Evolutionary conservation across 2,113 vertebrate genomes (phyloP), one percentile per base, ranked within the genome.

Genomic region (Typhlomys cinereus): DNA sequence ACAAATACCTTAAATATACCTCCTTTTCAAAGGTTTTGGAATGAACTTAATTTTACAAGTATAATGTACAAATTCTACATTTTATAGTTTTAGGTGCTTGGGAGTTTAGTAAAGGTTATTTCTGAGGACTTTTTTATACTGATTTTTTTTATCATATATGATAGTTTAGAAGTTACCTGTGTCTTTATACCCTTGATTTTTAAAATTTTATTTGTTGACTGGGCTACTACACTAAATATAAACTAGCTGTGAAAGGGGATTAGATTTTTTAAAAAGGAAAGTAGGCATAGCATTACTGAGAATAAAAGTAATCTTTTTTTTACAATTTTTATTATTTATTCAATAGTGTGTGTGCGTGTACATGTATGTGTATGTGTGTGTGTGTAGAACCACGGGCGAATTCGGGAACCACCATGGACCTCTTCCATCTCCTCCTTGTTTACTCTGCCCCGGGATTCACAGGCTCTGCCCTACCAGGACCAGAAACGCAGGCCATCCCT

Each of bases 41-140:
- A 64, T 92, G 50, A 67, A 21, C 80, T 95, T 83, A 82, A 57
- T 89, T 85, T 52, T 95, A 82, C 39, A 93, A 13, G 17, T 71
- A 84, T 73, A 71, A 54, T 79, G 14, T 78, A 81, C 52, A 12
- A 20, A 93, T 80, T 62, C n/a, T n/a, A n/a, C n/a, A n/a, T n/a
- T n/a, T n/a, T n/a, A n/a, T n/a, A n/a, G n/a, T n/a, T 95, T 93
- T 12, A 69, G 20, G 1, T 79, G 27, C 14, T 44, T 67, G 39
- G 7, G 59, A 18, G 20, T n/a, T n/a, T n/a, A 34, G 64, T 50
- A 34, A 25, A 11, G 59, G 12, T 85, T 36, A 46, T 70, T 87
- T 74, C 66, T 64, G 57, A 84, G 31, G 3, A 4, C 36, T 78
- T 80, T 7, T 20, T 84, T 71, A 59, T 21, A 64, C 5, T 39